Evolutionary conservation across 2,888 invertebrate species (phyloP).

Genomic region (Drosophila yooni): DNA sequence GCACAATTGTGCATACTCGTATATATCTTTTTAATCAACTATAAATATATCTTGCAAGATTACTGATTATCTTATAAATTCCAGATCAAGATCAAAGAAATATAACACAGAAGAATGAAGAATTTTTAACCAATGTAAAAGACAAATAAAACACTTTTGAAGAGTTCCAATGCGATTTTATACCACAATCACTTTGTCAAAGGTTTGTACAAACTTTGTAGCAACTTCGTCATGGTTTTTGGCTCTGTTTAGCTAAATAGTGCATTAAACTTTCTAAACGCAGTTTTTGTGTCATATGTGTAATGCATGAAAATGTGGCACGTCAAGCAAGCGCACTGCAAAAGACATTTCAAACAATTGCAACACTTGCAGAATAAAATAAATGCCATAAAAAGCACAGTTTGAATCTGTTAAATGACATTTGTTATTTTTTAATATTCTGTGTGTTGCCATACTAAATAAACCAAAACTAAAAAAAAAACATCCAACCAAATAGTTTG

Average conservation of each 20-base stretch:
- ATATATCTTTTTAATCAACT: background rate
- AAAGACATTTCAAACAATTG: background rate
- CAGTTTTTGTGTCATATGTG: background rate
- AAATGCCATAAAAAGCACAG: background rate
- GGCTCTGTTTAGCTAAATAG: background rate
- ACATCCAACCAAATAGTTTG: slow-evolving; percentile 25
- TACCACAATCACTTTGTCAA: background rate
- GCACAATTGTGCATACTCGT: background rate
- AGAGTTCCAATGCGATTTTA: background rate
- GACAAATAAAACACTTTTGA: background rate
- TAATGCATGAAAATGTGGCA: background rate
- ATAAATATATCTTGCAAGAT: background rate
- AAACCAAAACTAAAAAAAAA: slow-evolving; percentile 6
- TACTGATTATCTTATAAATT: background rate
- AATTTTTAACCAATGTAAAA: background rate
- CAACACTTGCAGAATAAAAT: background rate
- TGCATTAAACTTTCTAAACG: background rate
- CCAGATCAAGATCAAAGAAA: no score
- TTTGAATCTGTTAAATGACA: slow-evolving; percentile 22
- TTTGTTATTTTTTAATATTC: slow-evolving; percentile 47
- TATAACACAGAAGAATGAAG: background rate
- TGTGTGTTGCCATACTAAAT: slow-evolving; percentile 29
- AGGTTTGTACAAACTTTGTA: background rate
- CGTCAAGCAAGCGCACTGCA: background rate
- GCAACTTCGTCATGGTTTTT: background rate